Evolutionary conservation across 1,140 invertebrate genomes (phyloP), one percentile per base, ranked within the genome.

Genomic region (Oryctes rhinoceros): DNA sequence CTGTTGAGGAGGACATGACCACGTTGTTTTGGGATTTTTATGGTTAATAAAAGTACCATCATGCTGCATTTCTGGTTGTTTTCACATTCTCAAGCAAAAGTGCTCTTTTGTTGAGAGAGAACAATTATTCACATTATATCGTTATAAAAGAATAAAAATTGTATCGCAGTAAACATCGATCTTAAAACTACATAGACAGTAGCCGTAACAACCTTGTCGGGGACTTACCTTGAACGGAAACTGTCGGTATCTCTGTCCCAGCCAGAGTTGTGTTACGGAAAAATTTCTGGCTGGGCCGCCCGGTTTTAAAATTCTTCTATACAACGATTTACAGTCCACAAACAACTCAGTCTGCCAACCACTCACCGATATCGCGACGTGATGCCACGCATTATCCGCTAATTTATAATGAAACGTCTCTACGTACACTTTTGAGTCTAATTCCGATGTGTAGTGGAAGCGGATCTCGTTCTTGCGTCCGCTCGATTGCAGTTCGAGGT

Each of bases 401-500:
- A 97, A 90, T 83, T 92, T 91, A 89, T 94, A 96, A 83, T 93
- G 94, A 90, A 97, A 97, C 87, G 94, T 93, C 90, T 97, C 96
- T 80, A 95, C 92, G 85, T 93, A 92, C 82, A 94, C 91, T 78
- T 88, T 88, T 48, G 90, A 90, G 82, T 91, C 91, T 82, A 91
- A 89, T 79, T 90, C 89, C 81, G 91, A 91, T 84, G 92, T 91
- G 86, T 94, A 94, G 88, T 94, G 92, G 85, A 94, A 89, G 83
- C 94, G 91, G 89, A 97, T 91, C 88, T 97, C 95, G 88, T 96
- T 93, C 84, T 93, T 93, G 24, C 95, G 91, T 79, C 95, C 96
- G 88, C 95, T 96, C 85, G 95, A 96, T 90, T 97, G 95, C 86
- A 97, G 90, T 90, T 97, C 96, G 89, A 97, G 90, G 90, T 95